Evolutionary conservation across 2,113 vertebrate genomes (phyloP).

Genomic region (Mustelus asterias): DNA sequence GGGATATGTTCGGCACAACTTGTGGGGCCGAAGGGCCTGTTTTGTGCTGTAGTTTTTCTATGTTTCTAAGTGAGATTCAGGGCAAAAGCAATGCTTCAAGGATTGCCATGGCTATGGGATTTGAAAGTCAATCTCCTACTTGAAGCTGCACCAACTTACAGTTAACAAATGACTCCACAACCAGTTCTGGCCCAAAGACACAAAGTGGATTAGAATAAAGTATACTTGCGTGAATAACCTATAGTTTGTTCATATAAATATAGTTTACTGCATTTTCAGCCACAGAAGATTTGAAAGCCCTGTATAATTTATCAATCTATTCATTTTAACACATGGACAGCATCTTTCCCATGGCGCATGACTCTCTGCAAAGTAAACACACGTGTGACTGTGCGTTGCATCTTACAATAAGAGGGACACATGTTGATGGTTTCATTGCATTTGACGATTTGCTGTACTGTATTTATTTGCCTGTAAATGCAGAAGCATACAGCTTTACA

Average conservation of each 20-base stretch:
- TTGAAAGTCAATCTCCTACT: neutral
- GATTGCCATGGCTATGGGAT: neutral
- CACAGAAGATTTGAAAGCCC: neutral
- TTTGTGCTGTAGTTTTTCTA: too few relatives aligned
- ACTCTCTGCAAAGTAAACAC: neutral
- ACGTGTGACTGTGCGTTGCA: neutral
- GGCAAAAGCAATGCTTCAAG: neutral
- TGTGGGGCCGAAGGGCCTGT: too few relatives aligned
- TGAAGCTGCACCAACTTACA: neutral
- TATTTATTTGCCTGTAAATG: neutral
- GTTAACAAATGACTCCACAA: neutral
- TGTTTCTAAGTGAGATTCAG: too few relatives aligned
- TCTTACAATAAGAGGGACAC: neutral
- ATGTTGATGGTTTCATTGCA: neutral
- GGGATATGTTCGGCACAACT: too few relatives aligned
- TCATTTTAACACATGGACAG: neutral
- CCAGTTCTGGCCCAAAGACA: neutral
- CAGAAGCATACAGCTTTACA: neutral
- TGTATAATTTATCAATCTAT: neutral
- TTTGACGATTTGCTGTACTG: neutral
- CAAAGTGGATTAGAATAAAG: neutral
- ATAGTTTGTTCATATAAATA: neutral
- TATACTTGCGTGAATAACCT: neutral
- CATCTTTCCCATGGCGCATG: neutral
- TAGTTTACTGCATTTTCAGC: neutral